phyloP scores from a whole-genome alignment of 1,140 invertebrate genomes.

The Rhizoglyphus robini region DNA sequence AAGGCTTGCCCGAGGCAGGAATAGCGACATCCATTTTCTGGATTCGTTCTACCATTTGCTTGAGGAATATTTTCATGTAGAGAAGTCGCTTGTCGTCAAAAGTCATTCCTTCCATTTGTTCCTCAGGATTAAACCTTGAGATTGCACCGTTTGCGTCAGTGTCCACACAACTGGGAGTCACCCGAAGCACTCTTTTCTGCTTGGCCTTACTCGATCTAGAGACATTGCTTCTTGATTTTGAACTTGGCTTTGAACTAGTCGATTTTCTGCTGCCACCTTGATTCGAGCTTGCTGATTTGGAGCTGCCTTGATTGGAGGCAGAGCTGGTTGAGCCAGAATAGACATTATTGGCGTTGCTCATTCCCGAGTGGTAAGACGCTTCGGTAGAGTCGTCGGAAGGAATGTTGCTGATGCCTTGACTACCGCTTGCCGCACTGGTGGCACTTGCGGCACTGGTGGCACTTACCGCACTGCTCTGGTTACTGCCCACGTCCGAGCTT shows the following conservation, averaged over 20 bases:
- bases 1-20: background rate
- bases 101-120: background rate
- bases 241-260: background rate
- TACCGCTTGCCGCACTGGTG: no score
- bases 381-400: background rate
- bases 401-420: background rate
- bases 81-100: constrained; percentile 2
- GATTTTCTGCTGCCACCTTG: background rate
- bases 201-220: background rate
- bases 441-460: no score
- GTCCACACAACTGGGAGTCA: background rate
- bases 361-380: background rate
- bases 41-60: background rate
- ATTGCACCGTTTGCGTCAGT: background rate
- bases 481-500: background rate
- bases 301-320: background rate
- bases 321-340: background rate
- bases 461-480: background rate
- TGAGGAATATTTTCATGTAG: constrained; percentile 13
- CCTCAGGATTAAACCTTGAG: background rate
- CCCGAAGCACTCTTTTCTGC: background rate
- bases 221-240: background rate
- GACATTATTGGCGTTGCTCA: background rate
- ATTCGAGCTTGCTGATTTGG: background rate
- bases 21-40: background rate